These are phyloP conservation scores for Gisinianus flammeolus DNA, from an alignment of 2,888 invertebrate species.

Conservation along the genomic window DNA sequence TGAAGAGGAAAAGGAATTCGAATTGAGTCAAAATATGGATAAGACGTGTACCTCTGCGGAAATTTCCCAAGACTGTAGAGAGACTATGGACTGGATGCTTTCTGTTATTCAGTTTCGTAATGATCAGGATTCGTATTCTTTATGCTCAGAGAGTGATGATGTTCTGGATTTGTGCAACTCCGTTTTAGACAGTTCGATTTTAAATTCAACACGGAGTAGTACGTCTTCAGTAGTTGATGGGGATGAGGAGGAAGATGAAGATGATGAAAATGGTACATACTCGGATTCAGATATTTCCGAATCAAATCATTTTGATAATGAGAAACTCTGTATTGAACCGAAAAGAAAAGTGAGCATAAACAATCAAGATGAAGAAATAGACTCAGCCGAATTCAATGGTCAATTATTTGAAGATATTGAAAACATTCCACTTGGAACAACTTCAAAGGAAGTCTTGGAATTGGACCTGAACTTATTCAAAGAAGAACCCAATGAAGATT, in stretches of 20 bases:
- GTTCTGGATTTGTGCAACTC: neutral
- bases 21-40: neutral
- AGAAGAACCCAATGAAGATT: constrained; percentile 16
- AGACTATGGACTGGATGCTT: constrained; percentile 38
- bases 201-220: neutral
- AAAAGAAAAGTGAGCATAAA: neutral
- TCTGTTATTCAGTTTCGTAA: constrained; percentile 20
- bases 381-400: neutral
- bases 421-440: neutral
- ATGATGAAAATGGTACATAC: neutral
- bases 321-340: neutral
- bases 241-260: constrained; percentile 18
- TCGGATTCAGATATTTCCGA: neutral
- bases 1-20: neutral
- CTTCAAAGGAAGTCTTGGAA: neutral
- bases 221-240: neutral
- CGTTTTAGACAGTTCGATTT: neutral
- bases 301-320: neutral
- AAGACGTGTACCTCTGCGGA: neutral
- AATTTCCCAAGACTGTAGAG: constrained; percentile 27
- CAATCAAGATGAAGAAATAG: neutral
- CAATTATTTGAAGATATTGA: neutral
- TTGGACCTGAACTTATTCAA: neutral
- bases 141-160: constrained; percentile 18
- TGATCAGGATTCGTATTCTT: constrained; percentile 3